These are phyloP conservation scores for Phoeniculus purpureus DNA, from an alignment of 2,797 vertebrate species.

Conservation along the genomic window DNA sequence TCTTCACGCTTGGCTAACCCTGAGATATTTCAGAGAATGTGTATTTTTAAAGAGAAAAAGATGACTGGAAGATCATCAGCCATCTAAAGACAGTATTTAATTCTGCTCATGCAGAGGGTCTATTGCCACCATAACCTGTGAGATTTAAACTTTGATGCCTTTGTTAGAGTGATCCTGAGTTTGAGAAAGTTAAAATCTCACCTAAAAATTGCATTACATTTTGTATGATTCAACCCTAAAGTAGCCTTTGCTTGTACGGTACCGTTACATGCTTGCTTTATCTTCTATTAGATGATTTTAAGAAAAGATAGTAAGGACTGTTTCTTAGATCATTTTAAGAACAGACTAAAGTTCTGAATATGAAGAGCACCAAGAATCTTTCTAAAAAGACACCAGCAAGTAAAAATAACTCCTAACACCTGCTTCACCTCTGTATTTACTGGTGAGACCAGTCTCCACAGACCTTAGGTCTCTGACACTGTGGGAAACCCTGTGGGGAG, in stretches of 20 bases:
- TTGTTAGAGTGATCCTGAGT: slow-evolving; percentile 11
- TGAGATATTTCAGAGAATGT: slow-evolving; percentile 57
- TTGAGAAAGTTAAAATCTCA: neutral
- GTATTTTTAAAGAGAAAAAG: slow-evolving; percentile 1
- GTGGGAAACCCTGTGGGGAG: neutral
- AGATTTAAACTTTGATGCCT: slow-evolving; percentile 33
- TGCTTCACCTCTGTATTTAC: neutral
- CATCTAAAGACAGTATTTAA: slow-evolving; percentile 34
- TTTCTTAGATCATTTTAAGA: neutral
- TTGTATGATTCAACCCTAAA: neutral
- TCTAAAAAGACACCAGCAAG: neutral
- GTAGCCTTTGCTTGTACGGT: neutral
- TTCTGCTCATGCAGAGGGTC: neutral
- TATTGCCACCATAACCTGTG: neutral
- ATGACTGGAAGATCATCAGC: slow-evolving; percentile 16
- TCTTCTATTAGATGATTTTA: neutral
- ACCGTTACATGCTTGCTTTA: slow-evolving; percentile 23
- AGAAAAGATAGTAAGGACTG: neutral
- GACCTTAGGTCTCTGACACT: neutral
- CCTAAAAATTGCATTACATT: neutral
- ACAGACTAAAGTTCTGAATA: neutral
- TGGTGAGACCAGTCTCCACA: neutral
- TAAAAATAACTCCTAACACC: neutral
- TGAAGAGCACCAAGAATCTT: neutral
- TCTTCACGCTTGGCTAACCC: slow-evolving; percentile 44